Base-by-base conservation (phyloP, 1,140 invertebrate species). In the Bombus difficillimus region DNA sequence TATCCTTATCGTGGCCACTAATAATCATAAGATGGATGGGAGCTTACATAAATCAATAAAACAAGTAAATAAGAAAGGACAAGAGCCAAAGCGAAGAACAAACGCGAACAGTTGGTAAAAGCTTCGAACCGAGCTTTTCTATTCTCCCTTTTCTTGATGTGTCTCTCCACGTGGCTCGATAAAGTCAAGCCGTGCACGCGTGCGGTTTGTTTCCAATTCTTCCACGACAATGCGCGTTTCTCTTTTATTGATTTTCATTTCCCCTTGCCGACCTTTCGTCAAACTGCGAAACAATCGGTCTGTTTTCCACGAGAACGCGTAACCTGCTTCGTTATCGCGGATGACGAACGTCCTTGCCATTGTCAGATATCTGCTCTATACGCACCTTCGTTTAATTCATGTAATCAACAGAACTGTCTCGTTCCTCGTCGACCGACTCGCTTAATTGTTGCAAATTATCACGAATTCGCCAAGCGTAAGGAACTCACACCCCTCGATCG, bases 341-440 rank as follows among this genome's bases (percentile, higher is more conserved):
- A 43, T 74, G 69, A 82, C 71, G 41, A 32, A 15, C 25, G 77
- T 34, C 43, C 43, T 71, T 71, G 34, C 64, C 15, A 57, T 6
- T 25, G 25, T 1, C 22, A 25, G 78, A 57, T 81, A 71, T 53
- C 25, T 2, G 12, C 15, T 39, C 34, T 53, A 34, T 34, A 41
- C 74, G 74, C 43, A 69, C 62, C 73, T 83, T 53, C 62, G 57
- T 75, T 83, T 75, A 76, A 83, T 76, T 75, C 41, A 62, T 8
- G 72, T 25, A 53, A 83, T 83, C 47, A 53, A 53, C 47, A 22
- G 47, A 53, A 53, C 47, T 43, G n/a, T 6, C 39, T 53, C 22
- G 43, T 62, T 66, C 9, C 41, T 59, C 39, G 10, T 37, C 59
- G 4, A 22, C 22, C 53, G 34, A 53, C 34, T 28, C 22, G 62